Conservation (phyloP, 2,113 vertebrate genomes). For the Phalacrocorax brasilianus region DNA sequence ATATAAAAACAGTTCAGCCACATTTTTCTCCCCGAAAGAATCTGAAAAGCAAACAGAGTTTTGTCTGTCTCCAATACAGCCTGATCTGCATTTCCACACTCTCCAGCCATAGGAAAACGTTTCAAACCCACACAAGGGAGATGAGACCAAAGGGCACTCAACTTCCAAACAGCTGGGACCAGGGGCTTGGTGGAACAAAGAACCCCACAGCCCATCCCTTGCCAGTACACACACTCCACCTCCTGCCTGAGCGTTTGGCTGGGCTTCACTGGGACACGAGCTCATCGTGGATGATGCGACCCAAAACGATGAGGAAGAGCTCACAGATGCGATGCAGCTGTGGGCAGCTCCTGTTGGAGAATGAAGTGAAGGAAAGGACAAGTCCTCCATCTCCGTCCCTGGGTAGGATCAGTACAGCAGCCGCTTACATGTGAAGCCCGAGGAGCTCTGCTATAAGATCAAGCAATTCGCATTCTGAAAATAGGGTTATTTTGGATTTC, state of each 20-base stretch:
- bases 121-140: neutral
- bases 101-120: neutral
- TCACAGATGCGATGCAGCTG: conserved; percentile 28
- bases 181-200: neutral
- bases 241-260: neutral
- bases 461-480: neutral
- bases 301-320: neutral
- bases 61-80: conserved; percentile 1
- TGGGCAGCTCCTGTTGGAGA: neutral
- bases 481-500: neutral
- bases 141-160: neutral
- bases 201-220: neutral
- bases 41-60: conserved; percentile 35
- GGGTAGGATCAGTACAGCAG: neutral
- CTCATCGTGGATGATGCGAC: accelerated
- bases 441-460: neutral
- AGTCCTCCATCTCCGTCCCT: neutral
- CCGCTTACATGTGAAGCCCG: neutral
- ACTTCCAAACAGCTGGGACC: neutral
- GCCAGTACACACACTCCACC: neutral
- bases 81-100: neutral
- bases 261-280: neutral
- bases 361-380: neutral
- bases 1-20: conserved; percentile 23
- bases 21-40: conserved; percentile 6